Evolutionary conservation across 2,888 invertebrate species (phyloP), one percentile per base, ranked within the genome.

Genomic region (Octodonta nipae): DNA sequence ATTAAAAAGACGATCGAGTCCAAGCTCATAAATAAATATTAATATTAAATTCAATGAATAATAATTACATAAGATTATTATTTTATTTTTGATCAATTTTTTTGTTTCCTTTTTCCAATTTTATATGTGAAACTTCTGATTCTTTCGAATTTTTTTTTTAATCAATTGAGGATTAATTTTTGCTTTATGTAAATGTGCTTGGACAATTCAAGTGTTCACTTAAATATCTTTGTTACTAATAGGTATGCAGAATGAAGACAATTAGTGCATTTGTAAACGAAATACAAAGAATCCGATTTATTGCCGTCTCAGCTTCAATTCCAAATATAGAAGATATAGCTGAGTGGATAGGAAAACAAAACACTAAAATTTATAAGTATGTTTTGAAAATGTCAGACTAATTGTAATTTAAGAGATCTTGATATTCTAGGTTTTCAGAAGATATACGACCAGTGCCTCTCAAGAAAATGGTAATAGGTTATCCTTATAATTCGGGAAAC

Each of bases 251-350:
- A 37, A 83, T 85, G 83, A 84, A 83, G 61, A 78, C 79, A 11
- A 71, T 80, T 37, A 36, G 36, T 2, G 33, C 36, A 26, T 37
- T 41, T 25, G 16, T 32, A 12, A 10, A 28, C 11, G n/a, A n/a
- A n/a, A n/a, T n/a, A n/a, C 35, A 30, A 52, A 55, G 41, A 36
- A 50, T 74, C 15, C 56, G 85, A 47, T 81, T 84, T 54, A 60
- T 85, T 5, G 83, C 82, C 1, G 73, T 78, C 1, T 85, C 85
- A 0, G 85, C 86, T 2, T 84, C 84, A 0, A 72, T 84, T 36
- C 74, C 79, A 27, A 86, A 86, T 52, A 74, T 78, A 15, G 72
- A 75, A 44, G 85, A 86, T 52, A 70, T 83, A 13, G 75, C 79
- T 0, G 61, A 66, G 20, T 85, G 84, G 84, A 61, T 85, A 2